Evolutionary conservation across 2,797 vertebrate species (phyloP).

Genomic region (Martes flavigula): DNA sequence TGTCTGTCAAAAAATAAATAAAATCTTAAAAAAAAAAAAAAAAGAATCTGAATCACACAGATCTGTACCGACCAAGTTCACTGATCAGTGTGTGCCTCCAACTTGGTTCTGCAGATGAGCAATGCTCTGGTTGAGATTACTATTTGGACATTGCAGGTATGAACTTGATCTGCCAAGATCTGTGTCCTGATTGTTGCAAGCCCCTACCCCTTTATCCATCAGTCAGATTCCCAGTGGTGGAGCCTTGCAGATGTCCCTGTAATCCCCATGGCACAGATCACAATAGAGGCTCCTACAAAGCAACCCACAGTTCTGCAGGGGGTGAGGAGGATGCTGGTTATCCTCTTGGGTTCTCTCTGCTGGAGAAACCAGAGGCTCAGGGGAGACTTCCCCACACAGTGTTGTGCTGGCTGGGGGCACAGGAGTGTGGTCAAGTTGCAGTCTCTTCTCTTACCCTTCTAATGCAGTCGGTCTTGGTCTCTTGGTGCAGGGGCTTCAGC

Average conservation of each 20-base stretch:
- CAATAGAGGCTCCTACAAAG: neutral
- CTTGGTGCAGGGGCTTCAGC: neutral
- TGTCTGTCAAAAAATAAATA: no score
- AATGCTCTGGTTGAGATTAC: neutral
- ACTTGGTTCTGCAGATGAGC: neutral
- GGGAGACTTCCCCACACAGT: neutral
- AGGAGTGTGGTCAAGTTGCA: neutral
- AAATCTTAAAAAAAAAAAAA: no score
- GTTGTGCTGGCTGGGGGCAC: neutral
- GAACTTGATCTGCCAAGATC: neutral
- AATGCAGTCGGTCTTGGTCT: neutral
- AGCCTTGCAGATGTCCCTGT: neutral
- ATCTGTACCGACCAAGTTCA: neutral
- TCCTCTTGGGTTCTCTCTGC: neutral
- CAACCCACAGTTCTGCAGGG: neutral
- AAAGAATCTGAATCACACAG: neutral
- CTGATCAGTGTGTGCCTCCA: neutral
- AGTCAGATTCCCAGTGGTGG: neutral
- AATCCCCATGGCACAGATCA: neutral
- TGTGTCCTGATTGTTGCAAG: neutral
- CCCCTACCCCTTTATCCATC: neutral
- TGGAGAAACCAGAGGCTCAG: neutral
- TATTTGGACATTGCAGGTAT: neutral
- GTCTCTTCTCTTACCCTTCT: neutral
- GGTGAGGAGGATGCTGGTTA: neutral